Base-by-base conservation (phyloP, 2,797 vertebrate genomes). In the Amblyopsis hoosieri region DNA sequence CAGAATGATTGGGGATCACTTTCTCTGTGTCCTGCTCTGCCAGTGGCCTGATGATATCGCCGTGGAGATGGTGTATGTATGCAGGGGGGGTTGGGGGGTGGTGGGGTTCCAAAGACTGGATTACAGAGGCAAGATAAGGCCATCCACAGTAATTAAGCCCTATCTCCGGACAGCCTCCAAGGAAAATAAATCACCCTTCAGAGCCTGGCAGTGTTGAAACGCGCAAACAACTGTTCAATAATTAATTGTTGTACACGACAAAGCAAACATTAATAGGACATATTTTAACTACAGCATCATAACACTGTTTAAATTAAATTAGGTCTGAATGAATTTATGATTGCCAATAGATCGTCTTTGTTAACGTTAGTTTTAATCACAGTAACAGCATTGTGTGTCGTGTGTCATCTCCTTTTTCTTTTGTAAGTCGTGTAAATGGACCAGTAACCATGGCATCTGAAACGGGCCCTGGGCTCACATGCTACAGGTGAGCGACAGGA, bases 191-290 rank as follows among this genome's bases (percentile, higher is more conserved):
- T 95, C 91, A 94, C 86, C 90, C 90, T 85, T 90, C 85, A 91
- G 91, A 92, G 89, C 86, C 89, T 84, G 91, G 86, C 82, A 79
- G 72, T 77, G 88, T 87, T 93, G 93, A 92, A 93, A 93, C 92
- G 91, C 92, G 90, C 89, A 89, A 94, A 95, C 93, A 96, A 95
- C 96, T 94, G 94, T 92, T 92, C 90, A 94, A 94, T 95, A 94
- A 95, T 96, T 95, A 94, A 94, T 95, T 91, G 87, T 93, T 91
- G 94, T 89, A 92, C 92, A 93, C 92, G 92, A 85, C 90, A 92
- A 92, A 90, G 89, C 54, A 87, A 91, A 91, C 92, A 92, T 92
- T 93, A 93, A 94, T 93, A 93, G 93, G 92, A 87, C 78, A 91
- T 92, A 91, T 90, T 91, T 90, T 87, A 89, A 90, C 85, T 79